phyloP scores from a whole-genome alignment of 37 sponge, comb jelly and placozoan species.

The Mnemiopsis leidyi region DNA sequence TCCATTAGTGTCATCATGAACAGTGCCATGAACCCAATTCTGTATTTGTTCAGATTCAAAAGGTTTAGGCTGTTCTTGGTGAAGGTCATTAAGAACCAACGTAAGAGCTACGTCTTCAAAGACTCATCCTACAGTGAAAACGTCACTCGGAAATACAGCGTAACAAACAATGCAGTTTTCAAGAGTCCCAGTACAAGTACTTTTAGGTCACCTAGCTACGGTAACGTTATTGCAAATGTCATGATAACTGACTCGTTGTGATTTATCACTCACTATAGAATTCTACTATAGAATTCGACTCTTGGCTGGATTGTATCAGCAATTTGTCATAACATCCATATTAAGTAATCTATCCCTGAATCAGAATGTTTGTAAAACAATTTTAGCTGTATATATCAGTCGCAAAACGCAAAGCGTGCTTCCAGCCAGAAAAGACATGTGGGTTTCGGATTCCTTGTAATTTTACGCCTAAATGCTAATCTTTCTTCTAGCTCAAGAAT shows the following conservation, averaged over 20 bases:
- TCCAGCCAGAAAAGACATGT: too few relatives aligned
- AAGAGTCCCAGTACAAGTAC: neutral
- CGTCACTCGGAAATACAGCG: neutral
- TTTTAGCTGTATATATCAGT: too few relatives aligned
- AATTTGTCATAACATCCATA: too few relatives aligned
- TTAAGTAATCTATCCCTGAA: too few relatives aligned
- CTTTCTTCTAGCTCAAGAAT: too few relatives aligned
- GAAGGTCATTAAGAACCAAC: neutral
- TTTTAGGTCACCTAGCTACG: neutral
- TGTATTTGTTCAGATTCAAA: constrained; percentile 12
- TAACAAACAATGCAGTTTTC: neutral
- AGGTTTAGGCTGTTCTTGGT: neutral
- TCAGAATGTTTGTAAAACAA: too few relatives aligned
- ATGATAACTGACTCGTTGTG: neutral
- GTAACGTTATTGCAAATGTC: neutral
- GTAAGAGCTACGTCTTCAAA: neutral
- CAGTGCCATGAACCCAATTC: neutral
- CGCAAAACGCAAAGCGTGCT: too few relatives aligned
- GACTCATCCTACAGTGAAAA: neutral
- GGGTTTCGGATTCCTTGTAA: too few relatives aligned
- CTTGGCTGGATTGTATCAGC: too few relatives aligned
- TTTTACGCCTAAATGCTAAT: too few relatives aligned
- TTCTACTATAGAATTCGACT: too few relatives aligned
- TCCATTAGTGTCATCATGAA: neutral
- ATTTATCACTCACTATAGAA: too few relatives aligned